Evolutionary conservation across 23 tunicate genomes (phyloP), one percentile per base, ranked within the genome.

Genomic region (Clavelina lepadiformis): DNA sequence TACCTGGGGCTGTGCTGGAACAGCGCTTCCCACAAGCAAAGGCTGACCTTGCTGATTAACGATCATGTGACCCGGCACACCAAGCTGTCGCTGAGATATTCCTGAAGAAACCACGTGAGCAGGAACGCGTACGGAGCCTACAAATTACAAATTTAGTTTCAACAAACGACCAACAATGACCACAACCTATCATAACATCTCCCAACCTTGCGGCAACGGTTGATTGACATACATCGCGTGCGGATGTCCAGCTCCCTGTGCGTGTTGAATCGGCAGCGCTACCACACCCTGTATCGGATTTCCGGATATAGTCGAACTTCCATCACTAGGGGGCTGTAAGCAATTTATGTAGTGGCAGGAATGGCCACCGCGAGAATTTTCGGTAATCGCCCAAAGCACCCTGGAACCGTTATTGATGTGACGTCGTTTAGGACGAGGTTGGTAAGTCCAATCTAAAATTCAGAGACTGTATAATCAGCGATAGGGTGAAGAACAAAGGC

Each of bases 371-470:
- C 82, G 55, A 5, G 82, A 61, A 47, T 88, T 80, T 53, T 80
- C 85, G 20, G 96, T 88, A 38, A 82, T 70, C 15, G 86, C 96
- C 25, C 55, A 80, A 50, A 79, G 69, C 58, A 36, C 80, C 3
- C 88, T 81, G 67, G 68, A 77, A 34, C 87, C 96, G 1, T 75
- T 68, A 8, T 82, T 82, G 52, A 76, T 30, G 28, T 78, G 68
- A 3, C 82, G 72, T 26, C 80, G 57, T 33, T 77, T 77, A 1
- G 83, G 93, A 31, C 71, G 69, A 19, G 93, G 93, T 38, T 84
- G 93, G 63, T 84, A 84, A 15, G 82, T 69, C 93, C 93, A 84
- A 64, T 84, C 93, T 84, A 31, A 19, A 59, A 59, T n/a, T n/a
- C n/a, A n/a, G n/a, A n/a, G n/a, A n/a, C n/a, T n/a, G n/a, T n/a